phyloP scores from a whole-genome alignment of 2,888 invertebrate genomes.

The Acanthococcus lagerstroemiae region DNA sequence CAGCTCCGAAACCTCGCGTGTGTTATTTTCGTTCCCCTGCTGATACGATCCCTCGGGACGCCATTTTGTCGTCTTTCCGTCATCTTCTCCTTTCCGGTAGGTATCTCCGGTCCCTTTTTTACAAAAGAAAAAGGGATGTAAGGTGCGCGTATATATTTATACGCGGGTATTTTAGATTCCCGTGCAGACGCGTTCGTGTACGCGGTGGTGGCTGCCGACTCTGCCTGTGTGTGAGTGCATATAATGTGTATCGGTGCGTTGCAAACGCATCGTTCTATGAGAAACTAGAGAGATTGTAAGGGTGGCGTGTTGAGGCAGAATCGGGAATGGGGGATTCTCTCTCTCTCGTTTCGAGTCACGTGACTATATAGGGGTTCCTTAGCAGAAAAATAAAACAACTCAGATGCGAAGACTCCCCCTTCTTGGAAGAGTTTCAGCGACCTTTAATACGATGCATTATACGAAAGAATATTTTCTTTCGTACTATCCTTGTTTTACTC shows the following conservation, averaged over 20 bases:
- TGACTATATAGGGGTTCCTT: too few relatives aligned
- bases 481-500: too few relatives aligned
- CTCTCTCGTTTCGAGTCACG: too few relatives aligned
- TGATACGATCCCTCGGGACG: conserved; percentile 37
- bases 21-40: conserved; percentile 35
- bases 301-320: too few relatives aligned
- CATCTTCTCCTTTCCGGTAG: conserved; percentile 31
- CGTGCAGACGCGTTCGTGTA: not conserved
- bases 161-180: not conserved
- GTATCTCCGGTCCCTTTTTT: not conserved
- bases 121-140: not conserved
- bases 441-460: too few relatives aligned
- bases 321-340: too few relatives aligned
- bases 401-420: too few relatives aligned
- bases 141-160: not conserved
- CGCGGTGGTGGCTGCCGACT: not conserved
- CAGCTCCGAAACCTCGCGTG: conserved; percentile 33
- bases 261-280: too few relatives aligned
- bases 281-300: too few relatives aligned
- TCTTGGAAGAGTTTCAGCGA: too few relatives aligned
- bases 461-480: too few relatives aligned
- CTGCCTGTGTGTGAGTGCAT: not conserved
- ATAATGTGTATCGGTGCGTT: conserved; percentile 23
- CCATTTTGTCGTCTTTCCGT: conserved; percentile 38
- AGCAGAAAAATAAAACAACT: too few relatives aligned